Conservation (phyloP, 2,113 vertebrate species). For the Solea senegalensis region DNA sequence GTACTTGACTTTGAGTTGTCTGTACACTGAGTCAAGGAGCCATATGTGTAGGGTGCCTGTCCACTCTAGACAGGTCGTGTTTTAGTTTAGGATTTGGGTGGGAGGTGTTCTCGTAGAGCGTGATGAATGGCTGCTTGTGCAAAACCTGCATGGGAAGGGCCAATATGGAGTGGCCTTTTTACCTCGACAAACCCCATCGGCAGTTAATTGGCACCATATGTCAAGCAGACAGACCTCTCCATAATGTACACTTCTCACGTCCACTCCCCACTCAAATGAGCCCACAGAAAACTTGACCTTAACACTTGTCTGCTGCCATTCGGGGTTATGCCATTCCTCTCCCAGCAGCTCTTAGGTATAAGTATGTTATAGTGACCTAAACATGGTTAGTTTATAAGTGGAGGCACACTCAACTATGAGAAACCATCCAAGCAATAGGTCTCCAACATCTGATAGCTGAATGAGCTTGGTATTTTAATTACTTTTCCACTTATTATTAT, state of each 20-base stretch:
- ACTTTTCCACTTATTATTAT: too few species aligned
- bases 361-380: background rate
- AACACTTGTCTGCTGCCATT: conserved; percentile 17
- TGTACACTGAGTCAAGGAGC: conserved; percentile 42
- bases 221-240: conserved; percentile 58
- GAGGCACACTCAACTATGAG: background rate
- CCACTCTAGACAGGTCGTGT: conserved; percentile 49
- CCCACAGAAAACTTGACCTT: conserved; percentile 4
- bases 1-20: conserved; percentile 46
- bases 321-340: background rate
- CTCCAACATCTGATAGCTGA: too few species aligned
- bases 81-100: conserved; percentile 67
- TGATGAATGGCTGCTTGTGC: conserved; percentile 78
- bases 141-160: conserved; percentile 66
- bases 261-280: conserved; percentile 19
- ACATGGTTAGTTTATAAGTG: background rate
- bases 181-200: conserved; percentile 64
- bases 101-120: conserved; percentile 52
- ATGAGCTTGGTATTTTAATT: too few species aligned
- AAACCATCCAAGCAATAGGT: background rate
- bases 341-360: background rate
- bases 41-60: conserved; percentile 62
- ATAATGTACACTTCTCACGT: conserved; percentile 49
- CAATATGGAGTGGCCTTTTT: conserved; percentile 73
- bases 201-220: conserved; percentile 80